Evolutionary conservation across 2,113 vertebrate species (phyloP).

Genomic region (Suricata suricatta): DNA sequence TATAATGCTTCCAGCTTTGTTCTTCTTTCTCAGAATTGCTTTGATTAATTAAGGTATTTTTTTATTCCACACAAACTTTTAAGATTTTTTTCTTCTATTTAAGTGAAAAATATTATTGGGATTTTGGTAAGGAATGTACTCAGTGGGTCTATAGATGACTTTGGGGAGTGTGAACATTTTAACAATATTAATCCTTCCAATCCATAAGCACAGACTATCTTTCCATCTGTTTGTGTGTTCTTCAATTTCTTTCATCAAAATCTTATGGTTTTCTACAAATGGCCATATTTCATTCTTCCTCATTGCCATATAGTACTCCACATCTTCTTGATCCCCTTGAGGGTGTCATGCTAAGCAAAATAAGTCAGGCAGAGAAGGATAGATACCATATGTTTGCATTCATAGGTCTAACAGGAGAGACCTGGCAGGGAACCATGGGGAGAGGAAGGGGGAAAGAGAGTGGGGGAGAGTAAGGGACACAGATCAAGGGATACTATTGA

Average conservation of each 20-base stretch:
- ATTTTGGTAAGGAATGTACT: background rate
- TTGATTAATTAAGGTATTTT: background rate
- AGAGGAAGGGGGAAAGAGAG: too few species aligned
- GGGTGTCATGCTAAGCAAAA: too few species aligned
- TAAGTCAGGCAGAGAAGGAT: too few species aligned
- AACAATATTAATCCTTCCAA: background rate
- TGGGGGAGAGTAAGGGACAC: too few species aligned
- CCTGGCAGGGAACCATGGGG: too few species aligned
- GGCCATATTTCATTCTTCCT: too few species aligned
- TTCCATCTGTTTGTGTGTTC: background rate
- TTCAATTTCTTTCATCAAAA: background rate
- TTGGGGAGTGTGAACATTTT: background rate
- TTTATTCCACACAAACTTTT: background rate
- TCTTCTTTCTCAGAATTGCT: background rate
- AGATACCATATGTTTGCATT: too few species aligned
- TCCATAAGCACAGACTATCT: background rate
- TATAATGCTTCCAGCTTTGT: background rate
- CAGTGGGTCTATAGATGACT: background rate
- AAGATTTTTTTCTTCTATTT: background rate
- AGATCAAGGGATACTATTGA: too few species aligned
- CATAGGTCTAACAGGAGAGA: too few species aligned
- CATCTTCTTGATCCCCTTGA: too few species aligned
- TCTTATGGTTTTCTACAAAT: background rate
- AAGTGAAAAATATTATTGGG: background rate
- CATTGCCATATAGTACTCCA: too few species aligned